Conservation (phyloP, 2,113 vertebrate species). For the Scatophagus argus region DNA sequence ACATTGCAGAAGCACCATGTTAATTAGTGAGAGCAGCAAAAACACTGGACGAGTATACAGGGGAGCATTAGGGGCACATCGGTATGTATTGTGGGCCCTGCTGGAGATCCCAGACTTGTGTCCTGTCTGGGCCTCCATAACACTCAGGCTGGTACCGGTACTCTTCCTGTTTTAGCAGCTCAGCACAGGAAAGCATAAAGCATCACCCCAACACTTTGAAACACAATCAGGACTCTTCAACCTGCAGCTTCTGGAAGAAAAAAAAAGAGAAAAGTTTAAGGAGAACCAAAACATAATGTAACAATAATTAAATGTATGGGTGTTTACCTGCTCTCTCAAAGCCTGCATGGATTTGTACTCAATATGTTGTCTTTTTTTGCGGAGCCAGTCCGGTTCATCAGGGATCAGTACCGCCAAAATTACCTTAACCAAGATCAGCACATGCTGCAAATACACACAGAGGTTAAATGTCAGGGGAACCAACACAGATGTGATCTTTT, state of each 20-base stretch:
- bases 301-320: not conserved
- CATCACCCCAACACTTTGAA: conserved; percentile 8
- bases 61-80: not conserved
- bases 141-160: not conserved
- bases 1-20: conserved; percentile 38
- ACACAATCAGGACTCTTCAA: conserved; percentile 44
- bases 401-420: conserved; percentile 82
- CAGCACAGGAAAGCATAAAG: conserved; percentile 9
- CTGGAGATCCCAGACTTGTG: not conserved
- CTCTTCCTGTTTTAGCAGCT: not conserved
- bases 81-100: not conserved
- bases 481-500: not conserved
- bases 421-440: conserved; percentile 82
- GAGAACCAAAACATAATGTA: not conserved
- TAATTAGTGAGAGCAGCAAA: conserved; percentile 15
- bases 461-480: not conserved
- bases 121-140: conserved; percentile 17
- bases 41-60: conserved; percentile 8
- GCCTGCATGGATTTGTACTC: conserved; percentile 84
- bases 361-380: conserved; percentile 78
- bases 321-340: conserved; percentile 79
- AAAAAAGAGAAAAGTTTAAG: not conserved
- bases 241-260: conserved; percentile 43
- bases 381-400: conserved; percentile 85
- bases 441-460: conserved; percentile 75